A percentile compares a stretch with the other conserved stretches of the same genome.
phyloP scores from a whole-genome alignment of 2,797 vertebrate genomes.

The Leptodactylus fallax region DNA sequence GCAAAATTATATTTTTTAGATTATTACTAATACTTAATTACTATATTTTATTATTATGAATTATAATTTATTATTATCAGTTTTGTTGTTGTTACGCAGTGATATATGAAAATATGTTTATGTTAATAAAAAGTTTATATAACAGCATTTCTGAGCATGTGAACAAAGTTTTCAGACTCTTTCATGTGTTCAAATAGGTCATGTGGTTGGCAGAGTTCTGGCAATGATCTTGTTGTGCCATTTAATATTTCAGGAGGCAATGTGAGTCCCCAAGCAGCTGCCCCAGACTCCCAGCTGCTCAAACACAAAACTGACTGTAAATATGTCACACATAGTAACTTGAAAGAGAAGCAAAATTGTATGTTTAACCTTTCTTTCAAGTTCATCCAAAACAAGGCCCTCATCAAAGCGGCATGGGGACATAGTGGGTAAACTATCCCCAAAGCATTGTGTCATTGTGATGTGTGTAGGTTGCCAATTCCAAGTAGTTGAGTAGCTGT shows the following conservation, averaged over 20 bases:
- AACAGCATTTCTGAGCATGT: not conserved
- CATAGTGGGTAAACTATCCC: conserved; percentile 29
- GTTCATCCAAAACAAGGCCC: conserved; percentile 50
- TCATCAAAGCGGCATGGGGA: conserved; percentile 27
- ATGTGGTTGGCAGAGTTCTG: conserved; percentile 39
- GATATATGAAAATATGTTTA: not conserved
- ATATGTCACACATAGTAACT: conserved; percentile 54
- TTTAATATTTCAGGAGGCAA: conserved; percentile 40
- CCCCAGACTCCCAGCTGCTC: conserved; percentile 53
- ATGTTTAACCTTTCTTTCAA: conserved; percentile 58
- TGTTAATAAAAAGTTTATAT: not conserved
- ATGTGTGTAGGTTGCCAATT: conserved; percentile 27
- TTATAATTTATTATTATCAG: not conserved
- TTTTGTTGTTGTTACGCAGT: not conserved
- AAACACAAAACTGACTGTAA: conserved; percentile 51
- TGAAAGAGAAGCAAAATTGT: conserved; percentile 56
- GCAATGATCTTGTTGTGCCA: conserved; percentile 29
- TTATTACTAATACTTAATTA: not conserved
- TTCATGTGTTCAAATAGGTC: conserved; percentile 15
- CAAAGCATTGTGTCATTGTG: conserved; percentile 27
- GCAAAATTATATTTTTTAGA: too few species aligned
- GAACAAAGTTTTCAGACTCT: conserved; percentile 9
- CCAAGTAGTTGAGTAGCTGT: not conserved
- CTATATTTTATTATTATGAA: not conserved
- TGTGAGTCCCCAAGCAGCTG: conserved; percentile 48